These are phyloP conservation scores for Molorchus minor DNA, from an alignment of 2,888 invertebrate genomes.

Conservation along the genomic window DNA sequence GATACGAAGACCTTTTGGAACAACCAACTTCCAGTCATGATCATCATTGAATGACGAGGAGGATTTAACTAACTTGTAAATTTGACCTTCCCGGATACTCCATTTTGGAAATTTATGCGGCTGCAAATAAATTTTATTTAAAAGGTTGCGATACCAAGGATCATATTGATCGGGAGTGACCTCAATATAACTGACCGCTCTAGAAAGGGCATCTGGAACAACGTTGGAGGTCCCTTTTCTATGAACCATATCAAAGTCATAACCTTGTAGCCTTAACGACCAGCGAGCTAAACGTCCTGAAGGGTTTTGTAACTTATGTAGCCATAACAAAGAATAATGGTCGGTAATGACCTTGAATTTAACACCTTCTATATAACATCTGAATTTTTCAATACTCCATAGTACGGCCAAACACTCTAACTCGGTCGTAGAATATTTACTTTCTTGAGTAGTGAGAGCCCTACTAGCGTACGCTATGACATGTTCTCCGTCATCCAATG, in stretches of 20 bases:
- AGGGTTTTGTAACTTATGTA: conserved; percentile 1
- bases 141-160: neutral
- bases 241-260: conserved; percentile 1
- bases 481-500: no score
- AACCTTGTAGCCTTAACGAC: no score
- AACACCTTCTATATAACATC: no score
- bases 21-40: conserved; percentile 24
- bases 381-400: conserved; percentile 1
- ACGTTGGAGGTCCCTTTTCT: neutral
- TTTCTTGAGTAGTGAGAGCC: neutral
- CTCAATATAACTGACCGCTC: neutral
- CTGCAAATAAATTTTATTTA: neutral
- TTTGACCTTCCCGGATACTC: conserved; percentile 11
- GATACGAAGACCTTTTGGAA: conserved; percentile 15
- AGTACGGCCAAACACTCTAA: neutral
- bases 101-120: neutral
- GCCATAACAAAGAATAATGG: neutral
- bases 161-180: neutral
- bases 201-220: no score
- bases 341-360: no score
- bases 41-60: conserved; percentile 14
- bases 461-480: no score
- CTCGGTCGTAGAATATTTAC: no score
- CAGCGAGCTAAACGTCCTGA: no score
- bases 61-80: conserved; percentile 30